A percentile compares a stretch with the other conserved stretches of the same genome.
phyloP scores from a whole-genome alignment of 2,113 vertebrate genomes.

The Eidolon helvum region DNA sequence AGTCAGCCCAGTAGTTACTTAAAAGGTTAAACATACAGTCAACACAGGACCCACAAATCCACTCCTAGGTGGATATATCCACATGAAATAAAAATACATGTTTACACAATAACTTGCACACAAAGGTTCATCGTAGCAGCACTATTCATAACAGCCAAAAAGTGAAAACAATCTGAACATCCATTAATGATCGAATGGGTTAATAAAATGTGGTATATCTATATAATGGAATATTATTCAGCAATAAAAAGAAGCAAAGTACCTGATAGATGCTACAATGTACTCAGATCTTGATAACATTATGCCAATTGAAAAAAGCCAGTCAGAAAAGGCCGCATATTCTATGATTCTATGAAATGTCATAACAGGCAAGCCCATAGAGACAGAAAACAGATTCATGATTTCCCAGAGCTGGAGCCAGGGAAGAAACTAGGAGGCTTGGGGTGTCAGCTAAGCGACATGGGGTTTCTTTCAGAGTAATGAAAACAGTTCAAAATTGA shows the following conservation, averaged over 20 bases:
- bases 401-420: background rate
- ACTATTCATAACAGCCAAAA: background rate
- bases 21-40: background rate
- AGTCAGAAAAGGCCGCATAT: background rate
- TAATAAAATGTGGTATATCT: background rate
- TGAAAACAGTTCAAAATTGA: background rate
- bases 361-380: background rate
- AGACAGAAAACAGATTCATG: background rate
- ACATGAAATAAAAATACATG: background rate
- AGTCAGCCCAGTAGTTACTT: background rate
- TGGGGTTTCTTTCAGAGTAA: background rate
- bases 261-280: background rate
- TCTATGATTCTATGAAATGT: background rate
- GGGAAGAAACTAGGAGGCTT: background rate
- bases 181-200: background rate
- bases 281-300: background rate
- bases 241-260: constrained; percentile 16
- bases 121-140: background rate
- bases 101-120: background rate
- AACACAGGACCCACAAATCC: background rate
- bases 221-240: background rate
- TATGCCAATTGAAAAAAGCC: background rate
- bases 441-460: background rate
- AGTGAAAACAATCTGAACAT: background rate
- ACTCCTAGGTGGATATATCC: background rate